Base-by-base conservation (phyloP, 2,888 invertebrate genomes). In the Glyphotaelius pellucidus region DNA sequence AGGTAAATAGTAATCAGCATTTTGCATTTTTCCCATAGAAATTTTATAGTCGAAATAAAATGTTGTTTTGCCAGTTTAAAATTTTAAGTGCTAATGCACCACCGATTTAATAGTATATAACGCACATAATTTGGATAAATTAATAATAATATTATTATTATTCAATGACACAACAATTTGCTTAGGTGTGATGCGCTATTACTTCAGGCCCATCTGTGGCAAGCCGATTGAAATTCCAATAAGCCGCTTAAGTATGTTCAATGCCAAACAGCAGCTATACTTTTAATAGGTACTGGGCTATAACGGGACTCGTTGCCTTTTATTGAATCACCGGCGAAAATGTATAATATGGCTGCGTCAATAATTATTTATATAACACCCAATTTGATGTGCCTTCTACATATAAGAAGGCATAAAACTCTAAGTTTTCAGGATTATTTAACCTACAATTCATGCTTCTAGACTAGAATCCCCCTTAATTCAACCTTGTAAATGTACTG, bases 221-320 rank as follows among this genome's bases (percentile, higher is more conserved):
- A 30, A 11, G 67, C 19, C 32, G 67, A 87, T 52, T 87, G 12
- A 87, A 87, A 87, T 87, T 87, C 67, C 31, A 47, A 47, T 87
- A 47, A n/a, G 67, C 25, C 52, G 67, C 19, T 87, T 86, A 47
- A 87, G 52, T 31, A 47, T 47, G 86, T 86, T 86, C 38, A 86
- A 86, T 42, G 47, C 42, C 47, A 42, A 86, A 87, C 31, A 25
- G 47, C 67, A 87, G 52, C 42, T 30, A 47, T 14, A 47, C 7
- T n/a, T 47, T 42, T 1, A 67, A 67, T 67, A 67, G 19, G 67
- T 67, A 67, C 67, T 19, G 38, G 30, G 14, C 35, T 83, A 35
- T 35, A 83, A 83, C 38, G 32, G 83, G 83, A 83, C 38, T 38
- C 35, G 83, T 83, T 83, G 83, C 83, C 32, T 83, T 32, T 25